A percentile compares a stretch with the other conserved stretches of the same genome.
Evolutionary conservation across 2,797 vertebrate genomes (phyloP).

Genomic region (Percopsis omiscomaycus): DNA sequence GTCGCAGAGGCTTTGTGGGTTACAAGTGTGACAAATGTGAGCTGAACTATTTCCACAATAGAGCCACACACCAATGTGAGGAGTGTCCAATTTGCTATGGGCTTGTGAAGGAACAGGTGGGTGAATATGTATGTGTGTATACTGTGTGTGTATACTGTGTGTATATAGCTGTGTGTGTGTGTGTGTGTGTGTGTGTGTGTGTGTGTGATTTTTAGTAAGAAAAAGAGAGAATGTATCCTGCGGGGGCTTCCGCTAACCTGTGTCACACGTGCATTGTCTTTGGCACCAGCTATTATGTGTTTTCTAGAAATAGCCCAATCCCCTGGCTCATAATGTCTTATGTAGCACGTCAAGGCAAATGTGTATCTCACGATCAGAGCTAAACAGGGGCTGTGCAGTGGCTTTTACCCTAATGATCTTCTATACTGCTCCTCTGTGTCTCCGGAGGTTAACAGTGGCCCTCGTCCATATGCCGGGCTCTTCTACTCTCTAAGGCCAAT

Average conservation of each 20-base stretch:
- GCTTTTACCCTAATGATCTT: slow-evolving; percentile 65
- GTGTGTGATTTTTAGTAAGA: not conserved
- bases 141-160: slow-evolving; percentile 2
- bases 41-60: slow-evolving; percentile 84
- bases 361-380: slow-evolving; percentile 48
- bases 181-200: slow-evolving; percentile 10
- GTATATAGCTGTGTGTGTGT: not conserved
- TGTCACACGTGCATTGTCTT: slow-evolving; percentile 6
- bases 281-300: slow-evolving; percentile 19
- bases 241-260: not conserved
- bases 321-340: slow-evolving; percentile 22
- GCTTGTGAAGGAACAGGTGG: slow-evolving; percentile 85
- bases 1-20: slow-evolving; percentile 83
- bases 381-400: slow-evolving; percentile 52
- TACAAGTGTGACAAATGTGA: slow-evolving; percentile 90
- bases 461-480: slow-evolving; percentile 35
- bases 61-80: slow-evolving; percentile 76
- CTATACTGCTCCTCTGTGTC: slow-evolving; percentile 44
- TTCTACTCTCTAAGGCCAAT: slow-evolving; percentile 42
- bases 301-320: slow-evolving; percentile 38
- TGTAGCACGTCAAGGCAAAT: slow-evolving; percentile 37
- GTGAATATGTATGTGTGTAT: slow-evolving; percentile 11
- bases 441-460: slow-evolving; percentile 47
- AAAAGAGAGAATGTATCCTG: no score
- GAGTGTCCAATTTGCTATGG: slow-evolving; percentile 87